Conservation (phyloP, 2,113 vertebrate genomes). For the Centropus bengalensis region DNA sequence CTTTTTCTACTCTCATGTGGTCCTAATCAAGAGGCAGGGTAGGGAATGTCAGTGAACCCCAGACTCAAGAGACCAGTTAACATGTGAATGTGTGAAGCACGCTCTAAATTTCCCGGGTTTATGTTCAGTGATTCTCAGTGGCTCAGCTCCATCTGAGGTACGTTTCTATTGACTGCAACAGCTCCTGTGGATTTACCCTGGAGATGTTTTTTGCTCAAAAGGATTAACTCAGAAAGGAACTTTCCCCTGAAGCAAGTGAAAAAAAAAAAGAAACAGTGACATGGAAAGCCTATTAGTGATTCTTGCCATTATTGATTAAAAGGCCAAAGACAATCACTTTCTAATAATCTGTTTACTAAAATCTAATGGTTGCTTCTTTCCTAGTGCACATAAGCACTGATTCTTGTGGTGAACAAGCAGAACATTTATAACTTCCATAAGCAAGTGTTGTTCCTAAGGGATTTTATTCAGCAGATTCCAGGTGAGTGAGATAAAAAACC, state of each 20-base stretch:
- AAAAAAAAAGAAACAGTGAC: constrained; percentile 8
- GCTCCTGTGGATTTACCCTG: not conserved
- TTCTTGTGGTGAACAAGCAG: not conserved
- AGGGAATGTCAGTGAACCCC: not conserved
- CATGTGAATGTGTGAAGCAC: not conserved
- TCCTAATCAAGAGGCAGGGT: not conserved
- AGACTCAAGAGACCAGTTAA: not conserved
- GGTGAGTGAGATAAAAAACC: not conserved
- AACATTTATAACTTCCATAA: not conserved
- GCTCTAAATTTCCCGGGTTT: not conserved
- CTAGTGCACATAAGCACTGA: not conserved
- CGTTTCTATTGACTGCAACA: not conserved
- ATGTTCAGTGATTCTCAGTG: not conserved
- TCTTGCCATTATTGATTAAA: constrained; percentile 30
- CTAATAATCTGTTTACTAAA: constrained; percentile 33
- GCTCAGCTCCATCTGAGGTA: not conserved
- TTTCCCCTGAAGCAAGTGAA: not conserved
- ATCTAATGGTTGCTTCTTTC: not conserved
- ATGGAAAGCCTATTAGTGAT: constrained; percentile 33
- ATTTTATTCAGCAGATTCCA: not conserved
- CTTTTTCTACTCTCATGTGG: not conserved
- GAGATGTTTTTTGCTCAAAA: not conserved
- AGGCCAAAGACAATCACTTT: not conserved
- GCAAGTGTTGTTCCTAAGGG: not conserved
- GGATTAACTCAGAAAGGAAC: constrained; percentile 53